These are phyloP conservation scores for Okapia johnstoni DNA, from an alignment of 2,113 vertebrate genomes.

Conservation along the genomic window DNA sequence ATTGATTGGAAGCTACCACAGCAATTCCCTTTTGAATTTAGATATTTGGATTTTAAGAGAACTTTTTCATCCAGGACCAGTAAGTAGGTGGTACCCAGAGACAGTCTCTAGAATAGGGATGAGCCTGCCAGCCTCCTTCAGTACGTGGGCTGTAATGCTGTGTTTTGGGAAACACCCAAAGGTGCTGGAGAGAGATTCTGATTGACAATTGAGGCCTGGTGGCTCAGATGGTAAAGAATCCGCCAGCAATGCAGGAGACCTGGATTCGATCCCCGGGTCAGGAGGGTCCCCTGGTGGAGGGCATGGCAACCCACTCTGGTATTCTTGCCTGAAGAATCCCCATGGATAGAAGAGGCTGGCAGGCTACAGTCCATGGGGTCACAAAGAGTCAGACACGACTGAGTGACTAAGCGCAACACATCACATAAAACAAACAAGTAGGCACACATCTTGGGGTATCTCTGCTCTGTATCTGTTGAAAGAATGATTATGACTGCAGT, in stretches of 20 bases:
- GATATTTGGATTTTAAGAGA: neutral
- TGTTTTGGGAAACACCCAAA: neutral
- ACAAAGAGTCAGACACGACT: neutral
- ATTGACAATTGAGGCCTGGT: neutral
- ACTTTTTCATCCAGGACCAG: neutral
- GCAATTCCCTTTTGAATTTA: neutral
- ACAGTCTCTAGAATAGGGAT: neutral
- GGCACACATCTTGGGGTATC: neutral
- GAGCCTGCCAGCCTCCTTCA: neutral
- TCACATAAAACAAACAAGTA: neutral
- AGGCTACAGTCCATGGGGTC: neutral
- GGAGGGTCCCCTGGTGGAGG: neutral
- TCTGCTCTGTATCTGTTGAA: neutral
- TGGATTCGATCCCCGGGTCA: rapidly evolving
- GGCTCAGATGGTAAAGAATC: neutral
- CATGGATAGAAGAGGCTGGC: neutral
- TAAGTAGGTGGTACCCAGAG: neutral
- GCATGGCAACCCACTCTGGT: neutral
- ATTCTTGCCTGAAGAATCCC: neutral
- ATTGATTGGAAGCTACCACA: neutral
- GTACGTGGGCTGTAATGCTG: neutral
- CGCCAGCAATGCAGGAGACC: neutral
- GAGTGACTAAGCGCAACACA: neutral
- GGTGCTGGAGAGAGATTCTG: neutral
- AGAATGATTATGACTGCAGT: neutral